These are phyloP conservation scores for Cryptophagus acutangulus DNA, from an alignment of 2,888 invertebrate genomes.

Conservation along the genomic window DNA sequence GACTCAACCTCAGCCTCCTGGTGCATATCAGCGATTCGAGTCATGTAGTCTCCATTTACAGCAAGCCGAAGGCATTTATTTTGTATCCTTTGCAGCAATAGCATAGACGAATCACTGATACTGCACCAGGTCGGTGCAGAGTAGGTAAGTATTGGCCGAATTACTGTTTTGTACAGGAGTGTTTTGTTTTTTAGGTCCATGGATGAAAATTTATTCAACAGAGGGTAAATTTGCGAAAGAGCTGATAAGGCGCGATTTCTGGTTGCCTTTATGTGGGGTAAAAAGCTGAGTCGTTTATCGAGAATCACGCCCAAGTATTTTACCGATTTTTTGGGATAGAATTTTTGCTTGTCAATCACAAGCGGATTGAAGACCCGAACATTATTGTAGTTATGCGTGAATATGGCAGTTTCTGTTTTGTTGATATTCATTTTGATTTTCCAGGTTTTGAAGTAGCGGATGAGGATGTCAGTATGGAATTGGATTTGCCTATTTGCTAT, in stretches of 20 bases:
- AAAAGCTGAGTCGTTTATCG: constrained; percentile 14
- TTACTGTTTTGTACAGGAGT: constrained; percentile 6
- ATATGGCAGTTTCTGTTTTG: too few species aligned
- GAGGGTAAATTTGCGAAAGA: constrained; percentile 8
- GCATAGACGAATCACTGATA: too few species aligned
- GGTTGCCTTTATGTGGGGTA: constrained; percentile 14
- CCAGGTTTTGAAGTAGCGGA: constrained; percentile 16
- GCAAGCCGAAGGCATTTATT: too few species aligned
- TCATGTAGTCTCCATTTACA: too few species aligned
- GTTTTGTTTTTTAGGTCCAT: constrained; percentile 12
- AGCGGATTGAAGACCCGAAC: constrained; percentile 8
- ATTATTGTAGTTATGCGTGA: constrained; percentile 12
- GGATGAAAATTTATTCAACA: too few species aligned
- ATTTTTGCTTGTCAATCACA: constrained; percentile 12
- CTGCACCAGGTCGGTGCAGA: too few species aligned
- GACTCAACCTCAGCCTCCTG: too few species aligned
- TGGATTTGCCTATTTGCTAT: constrained; percentile 13
- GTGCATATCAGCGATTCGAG: too few species aligned
- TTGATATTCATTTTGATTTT: constrained; percentile 18
- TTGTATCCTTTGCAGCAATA: too few species aligned
- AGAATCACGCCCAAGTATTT: constrained; percentile 18
- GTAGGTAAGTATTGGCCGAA: constrained; percentile 8
- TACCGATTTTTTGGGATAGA: constrained; percentile 9
- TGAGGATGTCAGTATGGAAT: constrained; percentile 13
- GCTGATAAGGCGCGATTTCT: constrained; percentile 8